Evolutionary conservation across 2,113 vertebrate species (phyloP), one percentile per base, ranked within the genome.

Genomic region (Bettongia penicillata): DNA sequence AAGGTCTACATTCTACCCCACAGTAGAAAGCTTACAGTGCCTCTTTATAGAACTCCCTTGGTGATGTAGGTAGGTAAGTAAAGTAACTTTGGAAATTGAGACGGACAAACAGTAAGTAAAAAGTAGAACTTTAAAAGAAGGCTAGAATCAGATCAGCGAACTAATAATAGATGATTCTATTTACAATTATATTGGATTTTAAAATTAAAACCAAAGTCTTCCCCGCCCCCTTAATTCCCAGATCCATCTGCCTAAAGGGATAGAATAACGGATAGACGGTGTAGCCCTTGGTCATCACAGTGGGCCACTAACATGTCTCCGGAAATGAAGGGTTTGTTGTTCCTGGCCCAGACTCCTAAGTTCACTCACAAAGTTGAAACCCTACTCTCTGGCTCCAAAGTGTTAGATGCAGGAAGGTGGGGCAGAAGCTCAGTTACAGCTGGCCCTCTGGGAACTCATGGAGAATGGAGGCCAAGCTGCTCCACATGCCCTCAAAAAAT

Each of bases 291-390:
- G 43, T 84, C n/a, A 43, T 84, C 19, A 84, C 68, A 91, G 28
- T 91, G 77, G 47, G 48, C 94, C n/a, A 84, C 53, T 50, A 2
- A 89, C 53, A 94, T 51, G 91, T 84, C 68, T 93, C 92, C 8
- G 25, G 84, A 95, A 94, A 89, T 31, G 23, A 93, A 93, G 43
- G 11, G 16, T 55, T 84, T 91, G 93, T 52, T 91, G 68, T 53
- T 94, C 61, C 53, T 91, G 61, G 90, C 77, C 91, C 90, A 93
- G 77, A 61, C 14, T 91, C 92, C 93, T 96, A 51, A 91, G n/a
- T 19, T 97, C 89, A 91, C 55, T 95, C n/a, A 91, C 91, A 96
- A 93, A 92, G 49, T 25, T 92, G 96, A 96, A 97, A 94, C 77
- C 92, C 96, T 94, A 96, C 47, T 94, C 95, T 93, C 89, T 50